These are phyloP conservation scores for Albula goreensis DNA, from an alignment of 2,113 vertebrate genomes.

Conservation along the genomic window DNA sequence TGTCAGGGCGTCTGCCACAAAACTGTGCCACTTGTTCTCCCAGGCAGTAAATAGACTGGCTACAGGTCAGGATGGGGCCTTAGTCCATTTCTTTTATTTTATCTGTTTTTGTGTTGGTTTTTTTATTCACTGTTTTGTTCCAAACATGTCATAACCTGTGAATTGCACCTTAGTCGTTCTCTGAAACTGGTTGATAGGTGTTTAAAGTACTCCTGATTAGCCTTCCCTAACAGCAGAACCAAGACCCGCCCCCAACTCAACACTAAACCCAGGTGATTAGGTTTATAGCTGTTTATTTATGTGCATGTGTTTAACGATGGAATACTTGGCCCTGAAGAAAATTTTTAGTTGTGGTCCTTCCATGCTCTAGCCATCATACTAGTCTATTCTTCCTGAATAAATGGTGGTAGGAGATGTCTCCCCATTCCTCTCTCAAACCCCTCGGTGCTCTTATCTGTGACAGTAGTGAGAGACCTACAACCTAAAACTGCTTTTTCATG, in stretches of 20 bases:
- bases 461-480: background rate
- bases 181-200: background rate
- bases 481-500: background rate
- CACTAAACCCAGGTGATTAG: background rate
- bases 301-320: background rate
- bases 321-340: background rate
- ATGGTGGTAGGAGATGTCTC: background rate
- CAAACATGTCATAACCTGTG: background rate
- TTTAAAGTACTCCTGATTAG: background rate
- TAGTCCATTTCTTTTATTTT: constrained; percentile 41
- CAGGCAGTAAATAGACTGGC: background rate
- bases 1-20: background rate
- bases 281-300: no score
- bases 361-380: no score
- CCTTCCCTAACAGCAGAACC: background rate
- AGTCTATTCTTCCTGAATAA: no score
- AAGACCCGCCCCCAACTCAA: background rate
- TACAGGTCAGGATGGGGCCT: background rate
- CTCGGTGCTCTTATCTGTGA: background rate
- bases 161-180: background rate
- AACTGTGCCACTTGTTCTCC: background rate
- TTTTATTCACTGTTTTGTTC: constrained; percentile 27
- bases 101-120: constrained; percentile 28
- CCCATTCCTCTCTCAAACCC: background rate
- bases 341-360: background rate